Evolutionary conservation across 2,113 vertebrate genomes (phyloP), one percentile per base, ranked within the genome.

Genomic region (Austrofundulus limnaeus): DNA sequence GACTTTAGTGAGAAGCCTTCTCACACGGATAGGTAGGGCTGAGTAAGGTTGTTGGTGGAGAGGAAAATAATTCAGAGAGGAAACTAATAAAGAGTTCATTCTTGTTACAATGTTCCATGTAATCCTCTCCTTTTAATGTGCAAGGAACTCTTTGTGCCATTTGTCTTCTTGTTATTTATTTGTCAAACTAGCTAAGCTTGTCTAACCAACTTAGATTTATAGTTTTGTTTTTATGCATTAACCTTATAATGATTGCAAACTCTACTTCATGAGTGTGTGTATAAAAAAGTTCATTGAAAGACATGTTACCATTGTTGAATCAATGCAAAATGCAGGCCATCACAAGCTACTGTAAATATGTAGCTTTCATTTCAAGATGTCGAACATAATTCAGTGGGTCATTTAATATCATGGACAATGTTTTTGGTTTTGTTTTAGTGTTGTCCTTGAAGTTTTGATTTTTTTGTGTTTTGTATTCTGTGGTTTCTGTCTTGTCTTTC

Each of bases 51-150:
- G 41, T 72, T 62, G 82, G 60, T 61, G 46, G 49, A 70, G 46
- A 42, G 48, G 66, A 72, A 68, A 64, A 53, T 38, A 37, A 54
- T 67, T 59, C 20, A 39, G 46, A 72, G 39, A 50, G 58, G 62
- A 84, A 78, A 66, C 52, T 73, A 75, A 79, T 83, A 62, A 72
- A 52, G 54, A 58, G 63, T 47, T 80, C 31, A 73, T 74, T 49
- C 50, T 34, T 69, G 25, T 70, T 71, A 56, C 45, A 48, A 51
- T 56, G 61, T 74, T 49, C 49, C 9, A 56, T 59, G 52, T 75
- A 75, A 77, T 78, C 61, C 68, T 42, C 63, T 4, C 34, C 51
- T 69, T 62, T 72, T 58, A 62, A 56, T 66, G 55, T 68, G 24
- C 25, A 1, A 24, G 57, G 45, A 47, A 14, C 21, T 51, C 21